Evolutionary conservation across 2,797 vertebrate species (phyloP).

Genomic region (Halcyon badia): DNA sequence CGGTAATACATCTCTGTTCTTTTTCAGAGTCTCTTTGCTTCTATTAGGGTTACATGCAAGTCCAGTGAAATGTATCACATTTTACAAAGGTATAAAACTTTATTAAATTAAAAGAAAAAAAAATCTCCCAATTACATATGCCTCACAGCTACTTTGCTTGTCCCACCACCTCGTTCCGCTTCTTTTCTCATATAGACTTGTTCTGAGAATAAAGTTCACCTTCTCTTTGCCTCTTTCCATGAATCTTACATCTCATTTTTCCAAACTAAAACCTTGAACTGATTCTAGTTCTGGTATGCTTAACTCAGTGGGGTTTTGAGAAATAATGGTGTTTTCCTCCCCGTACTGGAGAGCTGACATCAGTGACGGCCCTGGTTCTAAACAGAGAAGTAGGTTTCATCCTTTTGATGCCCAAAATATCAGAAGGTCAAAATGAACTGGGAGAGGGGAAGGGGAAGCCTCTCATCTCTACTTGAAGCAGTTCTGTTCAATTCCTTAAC

Average conservation of each 20-base stretch:
- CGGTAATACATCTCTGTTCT: not conserved
- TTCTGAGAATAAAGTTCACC: not conserved
- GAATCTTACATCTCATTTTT: not conserved
- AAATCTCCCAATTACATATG: not conserved
- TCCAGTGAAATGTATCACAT: not conserved
- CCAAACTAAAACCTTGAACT: not conserved
- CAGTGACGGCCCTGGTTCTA: not conserved
- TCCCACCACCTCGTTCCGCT: not conserved
- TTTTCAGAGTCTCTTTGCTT: not conserved
- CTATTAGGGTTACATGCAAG: not conserved
- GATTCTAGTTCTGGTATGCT: not conserved
- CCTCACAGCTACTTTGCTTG: not conserved
- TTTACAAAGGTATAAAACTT: not conserved
- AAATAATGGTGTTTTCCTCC: not conserved
- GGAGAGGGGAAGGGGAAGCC: not conserved
- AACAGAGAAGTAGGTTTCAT: not conserved
- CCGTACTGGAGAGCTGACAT: not conserved
- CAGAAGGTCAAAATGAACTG: constrained; percentile 26
- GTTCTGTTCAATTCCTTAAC: constrained; percentile 48
- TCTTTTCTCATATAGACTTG: not conserved
- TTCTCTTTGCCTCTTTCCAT: not conserved
- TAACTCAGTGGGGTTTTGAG: not conserved
- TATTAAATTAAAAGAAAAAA: not conserved
- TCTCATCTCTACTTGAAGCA: constrained; percentile 49
- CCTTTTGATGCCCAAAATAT: not conserved